Conservation (phyloP, 2,888 invertebrate genomes). For the Cheilosia pagana region DNA sequence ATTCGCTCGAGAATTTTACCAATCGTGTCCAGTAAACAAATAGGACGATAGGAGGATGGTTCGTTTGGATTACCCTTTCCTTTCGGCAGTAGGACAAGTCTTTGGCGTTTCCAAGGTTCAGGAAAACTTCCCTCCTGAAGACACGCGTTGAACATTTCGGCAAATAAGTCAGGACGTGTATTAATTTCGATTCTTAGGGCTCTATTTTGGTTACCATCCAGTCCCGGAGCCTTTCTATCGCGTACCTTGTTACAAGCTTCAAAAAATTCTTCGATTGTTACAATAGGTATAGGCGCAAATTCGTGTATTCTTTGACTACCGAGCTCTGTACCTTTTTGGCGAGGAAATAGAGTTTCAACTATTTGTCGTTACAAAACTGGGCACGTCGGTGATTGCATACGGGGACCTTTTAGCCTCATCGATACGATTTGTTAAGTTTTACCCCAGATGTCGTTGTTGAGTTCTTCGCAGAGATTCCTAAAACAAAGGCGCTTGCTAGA, state of each 20-base stretch:
- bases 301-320: neutral
- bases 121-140: neutral
- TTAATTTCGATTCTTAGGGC: neutral
- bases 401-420: too few species aligned
- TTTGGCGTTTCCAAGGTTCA: neutral
- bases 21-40: too few species aligned
- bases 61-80: neutral
- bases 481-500: too few species aligned
- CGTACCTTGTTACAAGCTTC: conserved; percentile 2
- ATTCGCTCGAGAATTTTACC: too few species aligned
- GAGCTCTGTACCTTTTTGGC: too few species aligned
- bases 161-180: neutral
- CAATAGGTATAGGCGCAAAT: neutral
- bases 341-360: too few species aligned
- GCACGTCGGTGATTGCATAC: too few species aligned
- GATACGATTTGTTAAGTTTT: too few species aligned
- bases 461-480: too few species aligned
- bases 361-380: too few species aligned
- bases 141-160: conserved; percentile 1
- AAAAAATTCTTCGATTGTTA: neutral
- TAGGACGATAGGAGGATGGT: neutral
- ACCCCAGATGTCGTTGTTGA: too few species aligned
- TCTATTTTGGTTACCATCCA: neutral
- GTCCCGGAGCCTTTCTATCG: conserved; percentile 5
- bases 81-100: neutral